Conservation (phyloP, 2,888 invertebrate genomes). For the Acleris holmiana region DNA sequence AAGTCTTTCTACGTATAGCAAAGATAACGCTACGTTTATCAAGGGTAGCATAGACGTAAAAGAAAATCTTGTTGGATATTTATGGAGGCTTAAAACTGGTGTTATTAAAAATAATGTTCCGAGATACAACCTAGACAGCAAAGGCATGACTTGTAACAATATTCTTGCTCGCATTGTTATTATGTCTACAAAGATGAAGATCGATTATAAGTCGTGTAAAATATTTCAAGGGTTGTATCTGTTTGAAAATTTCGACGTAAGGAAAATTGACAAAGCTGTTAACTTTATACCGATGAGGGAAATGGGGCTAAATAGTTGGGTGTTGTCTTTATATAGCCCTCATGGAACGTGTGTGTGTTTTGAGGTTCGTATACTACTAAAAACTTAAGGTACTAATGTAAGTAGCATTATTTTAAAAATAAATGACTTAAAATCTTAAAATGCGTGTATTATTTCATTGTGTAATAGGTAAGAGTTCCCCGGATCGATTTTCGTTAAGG, state of each 20-base stretch:
- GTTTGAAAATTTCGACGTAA: constrained; percentile 46
- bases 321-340: constrained; percentile 43
- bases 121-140: constrained; percentile 43
- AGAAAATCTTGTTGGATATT: constrained; percentile 45
- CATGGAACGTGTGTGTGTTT: constrained; percentile 40
- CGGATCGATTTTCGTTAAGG: too few species aligned
- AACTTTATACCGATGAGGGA: constrained; percentile 49
- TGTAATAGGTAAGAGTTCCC: too few species aligned
- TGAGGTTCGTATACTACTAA: constrained; percentile 22
- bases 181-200: constrained; percentile 42
- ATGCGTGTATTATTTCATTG: background rate
- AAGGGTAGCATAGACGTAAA: constrained; percentile 47
- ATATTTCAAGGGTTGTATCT: constrained; percentile 47
- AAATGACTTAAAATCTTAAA: background rate
- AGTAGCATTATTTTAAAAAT: background rate
- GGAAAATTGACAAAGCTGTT: constrained; percentile 45
- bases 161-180: constrained; percentile 46
- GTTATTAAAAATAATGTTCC: constrained; percentile 39
- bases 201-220: constrained; percentile 47
- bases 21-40: constrained; percentile 44
- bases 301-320: constrained; percentile 46
- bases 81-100: constrained; percentile 46
- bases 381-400: constrained; percentile 4
- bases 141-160: constrained; percentile 49
- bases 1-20: constrained; percentile 41